phyloP scores from a whole-genome alignment of 2,113 vertebrate genomes.

The Cochlearius cochlearius region DNA sequence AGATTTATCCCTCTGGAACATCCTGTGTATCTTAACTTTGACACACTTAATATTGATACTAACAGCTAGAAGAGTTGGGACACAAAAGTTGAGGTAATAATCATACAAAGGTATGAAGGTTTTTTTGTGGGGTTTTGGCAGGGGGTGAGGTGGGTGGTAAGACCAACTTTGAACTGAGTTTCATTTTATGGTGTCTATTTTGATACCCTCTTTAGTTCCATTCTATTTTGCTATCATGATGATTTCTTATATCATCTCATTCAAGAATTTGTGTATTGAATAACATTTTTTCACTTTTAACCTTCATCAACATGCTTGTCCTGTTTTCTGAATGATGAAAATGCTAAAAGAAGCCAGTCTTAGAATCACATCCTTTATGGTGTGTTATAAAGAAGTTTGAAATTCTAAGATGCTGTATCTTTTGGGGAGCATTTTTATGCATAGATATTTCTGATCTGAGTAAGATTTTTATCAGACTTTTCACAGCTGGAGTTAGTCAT shows the following conservation, averaged over 20 bases:
- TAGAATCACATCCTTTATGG: neutral
- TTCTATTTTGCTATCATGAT: neutral
- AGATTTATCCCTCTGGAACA: neutral
- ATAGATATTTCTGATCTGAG: neutral
- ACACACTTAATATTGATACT: neutral
- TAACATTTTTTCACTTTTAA: neutral
- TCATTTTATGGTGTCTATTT: neutral
- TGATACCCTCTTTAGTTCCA: neutral
- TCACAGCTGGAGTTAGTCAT: neutral
- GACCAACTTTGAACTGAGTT: rapidly evolving
- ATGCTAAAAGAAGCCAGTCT: neutral
- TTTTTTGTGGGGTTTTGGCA: neutral
- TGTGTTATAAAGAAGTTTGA: neutral
- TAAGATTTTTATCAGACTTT: neutral
- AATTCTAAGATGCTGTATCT: neutral
- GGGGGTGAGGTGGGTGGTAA: rapidly evolving
- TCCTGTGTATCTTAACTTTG: neutral
- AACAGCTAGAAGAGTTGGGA: neutral
- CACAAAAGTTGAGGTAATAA: neutral
- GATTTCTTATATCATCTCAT: neutral
- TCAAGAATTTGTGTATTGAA: neutral
- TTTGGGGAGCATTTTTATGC: neutral
- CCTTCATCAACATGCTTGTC: neutral
- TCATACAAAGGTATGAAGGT: neutral
- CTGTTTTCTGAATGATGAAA: neutral